These are phyloP conservation scores for Bombyx mori DNA, from an alignment of 1,140 invertebrate genomes.

Conservation along the genomic window ASM3026992v2 NC_085115.1:12800501-12801000, in stretches of 20 bases:
- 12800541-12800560: background rate
- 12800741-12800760: constrained; percentile 73
- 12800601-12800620: constrained; percentile 63
- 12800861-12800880: background rate
- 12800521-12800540: too few species aligned
- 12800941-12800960: too few species aligned
- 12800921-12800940: background rate
- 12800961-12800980: too few species aligned
- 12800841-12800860: background rate
- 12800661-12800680: constrained; percentile 81
- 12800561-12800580: background rate
- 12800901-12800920: too few species aligned
- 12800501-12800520: too few species aligned
- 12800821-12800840: constrained; percentile 15
- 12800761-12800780: constrained; percentile 70
- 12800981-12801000: too few species aligned
- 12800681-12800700: constrained; percentile 82
- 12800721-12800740: constrained; percentile 80
- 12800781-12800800: constrained; percentile 55
- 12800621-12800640: constrained; percentile 81
- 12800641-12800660: constrained; percentile 82
- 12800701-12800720: constrained; percentile 80
- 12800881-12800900: too few species aligned
- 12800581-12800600: background rate
- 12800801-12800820: constrained; percentile 57